Evolutionary conservation across 2,797 vertebrate species (phyloP).

Genomic region (Galagoides demidoff): DNA sequence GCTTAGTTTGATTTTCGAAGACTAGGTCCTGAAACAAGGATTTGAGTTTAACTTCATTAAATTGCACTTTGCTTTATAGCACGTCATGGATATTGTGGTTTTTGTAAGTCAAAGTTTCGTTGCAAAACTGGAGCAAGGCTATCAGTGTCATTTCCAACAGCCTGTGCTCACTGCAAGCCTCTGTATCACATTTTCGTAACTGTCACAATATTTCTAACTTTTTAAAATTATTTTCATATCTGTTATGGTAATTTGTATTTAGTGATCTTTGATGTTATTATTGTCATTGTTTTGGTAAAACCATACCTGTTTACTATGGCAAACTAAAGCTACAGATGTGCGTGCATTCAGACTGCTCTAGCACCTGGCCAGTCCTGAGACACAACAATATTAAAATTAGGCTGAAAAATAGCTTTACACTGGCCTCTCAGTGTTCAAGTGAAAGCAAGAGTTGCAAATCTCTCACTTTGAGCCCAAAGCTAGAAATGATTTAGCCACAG

Average conservation of each 20-base stretch:
- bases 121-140: neutral
- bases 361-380: neutral
- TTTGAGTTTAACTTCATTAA: neutral
- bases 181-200: neutral
- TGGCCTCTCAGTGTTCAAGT: neutral
- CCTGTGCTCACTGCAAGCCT: neutral
- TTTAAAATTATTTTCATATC: neutral
- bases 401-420: no score
- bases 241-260: neutral
- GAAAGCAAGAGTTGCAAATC: neutral
- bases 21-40: neutral
- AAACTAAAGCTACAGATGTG: neutral
- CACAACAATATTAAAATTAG: neutral
- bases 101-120: neutral
- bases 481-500: neutral
- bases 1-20: neutral
- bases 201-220: neutral
- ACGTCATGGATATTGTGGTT: neutral
- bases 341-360: neutral
- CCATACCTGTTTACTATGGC: neutral
- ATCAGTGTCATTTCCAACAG: neutral
- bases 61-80: neutral
- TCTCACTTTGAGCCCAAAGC: neutral
- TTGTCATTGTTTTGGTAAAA: neutral
- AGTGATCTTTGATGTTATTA: neutral